These are phyloP conservation scores for Agelaius phoeniceus DNA, from an alignment of 2,113 vertebrate genomes.

Conservation along the genomic window DNA sequence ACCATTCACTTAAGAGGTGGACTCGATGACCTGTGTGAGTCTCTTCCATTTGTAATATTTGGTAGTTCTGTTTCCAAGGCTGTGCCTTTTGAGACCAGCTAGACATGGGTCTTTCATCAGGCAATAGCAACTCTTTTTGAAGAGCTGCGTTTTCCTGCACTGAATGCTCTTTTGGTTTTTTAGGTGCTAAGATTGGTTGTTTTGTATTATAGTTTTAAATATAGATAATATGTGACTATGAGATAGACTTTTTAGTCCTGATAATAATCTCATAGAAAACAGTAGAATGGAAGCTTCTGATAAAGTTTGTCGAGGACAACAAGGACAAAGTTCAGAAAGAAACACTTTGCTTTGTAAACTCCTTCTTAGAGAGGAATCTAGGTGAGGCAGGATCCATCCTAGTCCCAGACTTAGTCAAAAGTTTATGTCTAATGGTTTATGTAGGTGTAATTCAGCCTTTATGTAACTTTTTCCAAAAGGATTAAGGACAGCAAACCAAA, in stretches of 20 bases:
- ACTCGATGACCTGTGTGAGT: accelerated
- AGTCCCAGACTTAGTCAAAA: neutral
- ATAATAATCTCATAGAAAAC: neutral
- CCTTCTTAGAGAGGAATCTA: too few species aligned
- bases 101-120: neutral
- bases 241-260: neutral
- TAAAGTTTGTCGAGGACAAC: neutral
- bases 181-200: neutral
- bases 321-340: neutral
- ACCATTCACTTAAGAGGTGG: neutral
- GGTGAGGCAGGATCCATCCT: neutral
- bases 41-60: neutral
- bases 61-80: neutral
- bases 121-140: neutral
- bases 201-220: neutral
- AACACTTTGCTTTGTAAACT: neutral
- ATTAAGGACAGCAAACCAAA: neutral
- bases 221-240: neutral
- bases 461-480: neutral
- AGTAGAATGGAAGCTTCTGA: neutral
- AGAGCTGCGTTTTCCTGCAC: neutral
- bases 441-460: neutral
- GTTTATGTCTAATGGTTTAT: neutral
- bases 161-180: neutral
- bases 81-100: neutral